Base-by-base conservation (phyloP, 2,888 invertebrate species). In the Scaptomyza polygonia region DNA sequence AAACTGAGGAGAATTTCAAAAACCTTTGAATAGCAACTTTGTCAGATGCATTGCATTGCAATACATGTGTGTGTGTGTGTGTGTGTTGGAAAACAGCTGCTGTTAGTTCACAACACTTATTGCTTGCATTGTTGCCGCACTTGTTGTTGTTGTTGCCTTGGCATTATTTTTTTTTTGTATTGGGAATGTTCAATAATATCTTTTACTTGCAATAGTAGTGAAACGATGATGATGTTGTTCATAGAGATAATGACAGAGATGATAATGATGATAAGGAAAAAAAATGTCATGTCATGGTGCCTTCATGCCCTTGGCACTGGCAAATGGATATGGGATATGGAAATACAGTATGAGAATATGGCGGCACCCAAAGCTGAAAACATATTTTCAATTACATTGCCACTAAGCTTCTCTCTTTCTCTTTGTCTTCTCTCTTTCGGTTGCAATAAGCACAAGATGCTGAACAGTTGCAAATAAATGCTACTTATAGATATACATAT, bases 331-430 rank as follows among this genome's bases (percentile, higher is more conserved):
- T 58, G 58, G 45, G n/a, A n/a, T n/a, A n/a, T n/a, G n/a, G n/a
- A n/a, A n/a, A n/a, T n/a, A n/a, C n/a, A n/a, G 29, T 43, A 69
- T 59, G 48, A 40, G 58, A 32, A 36, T 36, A 36, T 36, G 36
- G 36, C 3, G 36, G 34, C 34, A 34, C 7, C 14, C 12, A 34
- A 51, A 53, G 59, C 30, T 51, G 56, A 43, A 83, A 59, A 71
- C 79, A 82, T 84, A 84, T 82, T 84, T 84, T 82, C 82, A 85
- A 82, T 82, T 77, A 81, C 82, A 68, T 65, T 59, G 66, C 64
- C 48, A 72, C 74, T 67, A 77, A 82, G 64, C 71, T 69, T 18
- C 27, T 12, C 9, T 27, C 16, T 21, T 6, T 32, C 16, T 11
- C 45, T 27, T 14, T 5, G 25, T 11, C 21, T 0, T 4, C 14